A percentile compares a stretch with the other conserved stretches of the same genome.
Evolutionary conservation across 1,140 invertebrate genomes (phyloP).

Genomic region (Ips typographus): DNA sequence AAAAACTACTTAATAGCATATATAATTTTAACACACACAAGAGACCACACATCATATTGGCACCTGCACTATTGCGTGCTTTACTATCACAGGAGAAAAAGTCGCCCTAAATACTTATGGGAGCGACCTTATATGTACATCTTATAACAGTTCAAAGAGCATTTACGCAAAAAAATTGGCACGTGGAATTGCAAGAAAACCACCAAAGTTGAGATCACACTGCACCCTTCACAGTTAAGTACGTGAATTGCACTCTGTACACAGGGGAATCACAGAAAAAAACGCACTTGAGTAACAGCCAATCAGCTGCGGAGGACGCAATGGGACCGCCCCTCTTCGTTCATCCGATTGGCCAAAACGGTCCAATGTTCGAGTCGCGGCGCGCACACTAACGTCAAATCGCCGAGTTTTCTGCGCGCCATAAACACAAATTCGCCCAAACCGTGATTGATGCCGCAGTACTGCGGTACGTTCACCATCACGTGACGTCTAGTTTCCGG

Average conservation of each 20-base stretch:
- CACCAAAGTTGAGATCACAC: not conserved
- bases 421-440: conserved; percentile 78
- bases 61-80: too few species aligned
- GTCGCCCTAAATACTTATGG: too few species aligned
- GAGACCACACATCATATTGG: too few species aligned
- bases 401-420: conserved; percentile 70
- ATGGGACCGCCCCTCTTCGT: conserved; percentile 62
- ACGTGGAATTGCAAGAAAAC: not conserved
- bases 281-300: not conserved
- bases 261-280: conserved; percentile 17
- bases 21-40: too few species aligned
- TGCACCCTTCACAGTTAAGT: not conserved
- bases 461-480: conserved; percentile 60
- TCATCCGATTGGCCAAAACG: conserved; percentile 59
- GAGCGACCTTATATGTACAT: too few species aligned
- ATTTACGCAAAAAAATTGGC: not conserved
- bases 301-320: conserved; percentile 60
- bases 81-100: too few species aligned
- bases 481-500: conserved; percentile 20
- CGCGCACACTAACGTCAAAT: conserved; percentile 70
- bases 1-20: too few species aligned
- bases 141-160: too few species aligned
- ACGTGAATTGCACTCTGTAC: not conserved
- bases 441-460: conserved; percentile 70
- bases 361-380: conserved; percentile 71